These are phyloP conservation scores for Aradophagus sp. DNA, from an alignment of 1,140 invertebrate species.

Conservation along the genomic window DNA sequence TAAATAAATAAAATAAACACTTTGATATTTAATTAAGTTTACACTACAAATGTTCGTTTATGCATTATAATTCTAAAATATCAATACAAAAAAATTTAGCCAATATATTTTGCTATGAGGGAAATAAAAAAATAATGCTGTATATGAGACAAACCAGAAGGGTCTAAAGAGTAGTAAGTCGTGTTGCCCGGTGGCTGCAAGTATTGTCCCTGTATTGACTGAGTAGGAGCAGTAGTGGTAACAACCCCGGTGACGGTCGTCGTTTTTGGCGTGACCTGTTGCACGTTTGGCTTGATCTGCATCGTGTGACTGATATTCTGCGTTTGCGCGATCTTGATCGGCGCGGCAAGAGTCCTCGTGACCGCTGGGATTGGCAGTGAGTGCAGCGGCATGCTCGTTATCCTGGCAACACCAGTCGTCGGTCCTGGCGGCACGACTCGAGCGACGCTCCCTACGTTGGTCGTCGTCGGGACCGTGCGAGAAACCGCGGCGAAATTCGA, in stretches of 20 bases:
- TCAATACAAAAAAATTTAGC: too few relatives aligned
- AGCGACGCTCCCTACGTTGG: conserved; percentile 63
- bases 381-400: conserved; percentile 71
- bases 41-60: too few relatives aligned
- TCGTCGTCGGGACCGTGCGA: conserved; percentile 68
- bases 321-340: conserved; percentile 62
- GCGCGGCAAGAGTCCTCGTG: conserved; percentile 60
- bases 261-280: conserved; percentile 60
- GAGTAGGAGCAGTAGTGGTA: conserved; percentile 44
- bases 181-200: conserved; percentile 65
- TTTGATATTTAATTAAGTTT: too few relatives aligned
- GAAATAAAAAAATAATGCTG: not conserved
- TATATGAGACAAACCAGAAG: conserved; percentile 57
- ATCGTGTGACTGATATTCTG: conserved; percentile 64
- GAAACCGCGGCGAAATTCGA: conserved; percentile 66
- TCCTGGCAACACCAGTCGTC: conserved; percentile 64
- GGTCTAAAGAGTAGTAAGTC: conserved; percentile 68
- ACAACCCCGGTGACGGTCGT: conserved; percentile 52
- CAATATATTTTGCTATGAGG: too few relatives aligned
- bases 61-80: too few relatives aligned
- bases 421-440: conserved; percentile 65
- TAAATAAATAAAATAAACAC: too few relatives aligned
- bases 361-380: conserved; percentile 66
- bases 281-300: conserved; percentile 60
- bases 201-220: conserved; percentile 66